Percentiles rank a stretch among this genome's conserved stretches.
These are phyloP conservation scores for Caenorhabditis sp. DNA, from an alignment of 2,888 invertebrate species.

Conservation along the genomic window DNA sequence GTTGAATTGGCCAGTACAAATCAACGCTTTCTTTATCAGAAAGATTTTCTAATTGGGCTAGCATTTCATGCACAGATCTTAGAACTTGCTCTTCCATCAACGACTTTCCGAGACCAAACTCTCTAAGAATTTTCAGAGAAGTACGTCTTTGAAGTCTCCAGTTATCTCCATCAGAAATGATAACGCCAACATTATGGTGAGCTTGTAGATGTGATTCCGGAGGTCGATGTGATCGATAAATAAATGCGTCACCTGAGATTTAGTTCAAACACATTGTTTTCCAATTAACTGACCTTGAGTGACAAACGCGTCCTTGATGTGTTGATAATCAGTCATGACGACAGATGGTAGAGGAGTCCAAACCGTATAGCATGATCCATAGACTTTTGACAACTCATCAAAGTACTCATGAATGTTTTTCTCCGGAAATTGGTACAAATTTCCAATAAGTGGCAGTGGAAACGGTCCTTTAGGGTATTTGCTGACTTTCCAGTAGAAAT, in stretches of 20 bases:
- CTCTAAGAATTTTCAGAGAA: constrained; percentile 66
- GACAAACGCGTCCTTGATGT: constrained; percentile 50
- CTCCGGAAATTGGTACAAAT: constrained; percentile 60
- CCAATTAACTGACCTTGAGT: constrained; percentile 50
- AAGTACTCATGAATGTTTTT: constrained; percentile 44
- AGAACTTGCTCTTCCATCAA: constrained; percentile 67
- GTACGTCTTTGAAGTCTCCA: constrained; percentile 69
- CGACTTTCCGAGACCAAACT: constrained; percentile 68
- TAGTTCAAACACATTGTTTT: background rate
- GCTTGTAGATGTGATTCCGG: constrained; percentile 38
- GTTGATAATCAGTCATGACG: constrained; percentile 63
- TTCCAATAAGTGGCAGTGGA: constrained; percentile 66
- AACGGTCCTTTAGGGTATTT: constrained; percentile 67
- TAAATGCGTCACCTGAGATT: constrained; percentile 37
- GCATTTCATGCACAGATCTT: constrained; percentile 46
- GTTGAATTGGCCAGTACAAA: constrained; percentile 65
- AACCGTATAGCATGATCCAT: constrained; percentile 73
- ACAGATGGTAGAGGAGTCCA: constrained; percentile 68
- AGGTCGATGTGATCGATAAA: constrained; percentile 27
- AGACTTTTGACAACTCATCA: constrained; percentile 60
- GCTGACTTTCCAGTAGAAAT: constrained; percentile 65
- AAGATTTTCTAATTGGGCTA: constrained; percentile 47
- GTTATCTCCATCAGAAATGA: constrained; percentile 61
- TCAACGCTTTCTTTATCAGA: constrained; percentile 44
- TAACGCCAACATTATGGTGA: constrained; percentile 37